phyloP scores from a whole-genome alignment of 1,140 invertebrate species.

The Camponotus floridanus region DNA sequence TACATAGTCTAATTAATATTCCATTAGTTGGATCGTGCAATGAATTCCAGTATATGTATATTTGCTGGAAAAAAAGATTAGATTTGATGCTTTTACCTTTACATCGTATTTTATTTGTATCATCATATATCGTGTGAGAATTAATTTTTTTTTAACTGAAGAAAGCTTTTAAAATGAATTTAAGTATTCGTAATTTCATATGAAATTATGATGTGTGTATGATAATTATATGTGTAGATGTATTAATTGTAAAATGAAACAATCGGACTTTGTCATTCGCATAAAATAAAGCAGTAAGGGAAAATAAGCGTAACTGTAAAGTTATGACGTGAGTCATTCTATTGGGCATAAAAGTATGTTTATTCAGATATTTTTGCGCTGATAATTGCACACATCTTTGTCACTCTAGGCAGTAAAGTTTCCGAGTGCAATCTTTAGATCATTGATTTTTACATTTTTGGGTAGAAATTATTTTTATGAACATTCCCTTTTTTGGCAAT shows the following conservation, averaged over 20 bases:
- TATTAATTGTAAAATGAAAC: background rate
- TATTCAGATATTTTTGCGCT: slow-evolving; percentile 45
- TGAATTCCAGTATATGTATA: background rate
- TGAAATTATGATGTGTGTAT: background rate
- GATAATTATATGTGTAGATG: background rate
- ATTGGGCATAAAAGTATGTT: slow-evolving; percentile 48
- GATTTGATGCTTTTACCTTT: background rate
- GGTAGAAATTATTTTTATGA: background rate
- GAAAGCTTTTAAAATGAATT: background rate
- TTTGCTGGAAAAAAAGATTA: background rate
- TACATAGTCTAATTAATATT: slow-evolving; percentile 62
- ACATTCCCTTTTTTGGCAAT: background rate
- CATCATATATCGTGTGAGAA: background rate
- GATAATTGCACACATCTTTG: slow-evolving; percentile 28
- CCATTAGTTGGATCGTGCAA: slow-evolving; percentile 5
- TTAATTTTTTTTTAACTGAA: background rate
- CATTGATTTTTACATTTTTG: slow-evolving; percentile 53
- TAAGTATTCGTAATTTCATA: background rate
- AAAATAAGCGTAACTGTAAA: slow-evolving; percentile 15
- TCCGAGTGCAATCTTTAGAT: slow-evolving; percentile 6
- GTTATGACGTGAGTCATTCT: slow-evolving; percentile 57
- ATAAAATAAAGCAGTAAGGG: background rate
- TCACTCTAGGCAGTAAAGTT: slow-evolving; percentile 7
- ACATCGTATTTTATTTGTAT: background rate
- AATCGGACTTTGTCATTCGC: slow-evolving; percentile 7